These are phyloP conservation scores for Caenorhabditis plicata DNA, from an alignment of 2,888 invertebrate genomes.

Conservation along the genomic window DNA sequence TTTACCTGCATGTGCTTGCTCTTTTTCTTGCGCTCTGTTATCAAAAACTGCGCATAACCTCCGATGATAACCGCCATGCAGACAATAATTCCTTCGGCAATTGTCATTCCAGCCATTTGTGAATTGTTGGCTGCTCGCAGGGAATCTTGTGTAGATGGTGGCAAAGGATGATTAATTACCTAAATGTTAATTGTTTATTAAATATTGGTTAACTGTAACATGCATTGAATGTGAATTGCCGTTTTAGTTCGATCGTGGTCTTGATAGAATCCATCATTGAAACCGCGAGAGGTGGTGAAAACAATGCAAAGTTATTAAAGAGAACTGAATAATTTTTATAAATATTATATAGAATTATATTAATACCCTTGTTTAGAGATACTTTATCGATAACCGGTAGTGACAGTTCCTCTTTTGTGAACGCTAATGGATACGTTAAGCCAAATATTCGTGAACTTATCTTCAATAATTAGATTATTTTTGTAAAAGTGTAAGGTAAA, in stretches of 20 bases:
- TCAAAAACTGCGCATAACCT: conserved; percentile 52
- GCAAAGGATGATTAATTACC: conserved; percentile 51
- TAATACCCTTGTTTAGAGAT: no score
- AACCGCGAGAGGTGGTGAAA: conserved; percentile 46
- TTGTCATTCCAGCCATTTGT: conserved; percentile 15
- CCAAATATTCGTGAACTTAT: conserved; percentile 46
- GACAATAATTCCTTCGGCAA: conserved; percentile 28
- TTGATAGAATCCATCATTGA: conserved; percentile 45
- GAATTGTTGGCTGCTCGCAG: conserved; percentile 36
- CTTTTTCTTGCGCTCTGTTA: conserved; percentile 58
- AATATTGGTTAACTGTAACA: background rate
- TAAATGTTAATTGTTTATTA: background rate
- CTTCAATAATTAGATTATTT: no score
- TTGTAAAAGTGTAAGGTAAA: no score
- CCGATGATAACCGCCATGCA: conserved; percentile 38
- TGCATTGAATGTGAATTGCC: conserved; percentile 24
- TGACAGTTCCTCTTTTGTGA: background rate
- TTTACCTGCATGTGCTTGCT: conserved; percentile 56
- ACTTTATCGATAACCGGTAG: background rate
- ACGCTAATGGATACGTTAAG: conserved; percentile 49
- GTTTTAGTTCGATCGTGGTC: no score
- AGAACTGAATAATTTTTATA: conserved; percentile 11
- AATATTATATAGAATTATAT: background rate
- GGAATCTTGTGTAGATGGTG: conserved; percentile 46
- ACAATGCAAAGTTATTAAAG: conserved; percentile 54